These are phyloP conservation scores for Merluccius polli DNA, from an alignment of 2,797 vertebrate species.

Conservation along the genomic window DNA sequence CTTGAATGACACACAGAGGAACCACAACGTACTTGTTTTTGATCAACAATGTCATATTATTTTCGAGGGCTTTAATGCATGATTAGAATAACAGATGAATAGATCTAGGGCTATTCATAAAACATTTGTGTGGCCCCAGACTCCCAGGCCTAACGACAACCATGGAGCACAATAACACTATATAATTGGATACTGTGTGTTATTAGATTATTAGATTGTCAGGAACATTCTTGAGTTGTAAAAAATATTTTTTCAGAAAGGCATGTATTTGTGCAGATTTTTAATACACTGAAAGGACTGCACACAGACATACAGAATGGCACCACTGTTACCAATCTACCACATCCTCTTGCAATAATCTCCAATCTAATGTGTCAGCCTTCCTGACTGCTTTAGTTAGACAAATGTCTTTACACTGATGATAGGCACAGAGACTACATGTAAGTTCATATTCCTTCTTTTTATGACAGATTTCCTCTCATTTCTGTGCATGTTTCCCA, in stretches of 20 bases:
- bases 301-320: too few relatives aligned
- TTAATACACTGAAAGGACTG: neutral
- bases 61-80: too few relatives aligned
- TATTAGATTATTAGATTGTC: neutral
- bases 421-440: neutral
- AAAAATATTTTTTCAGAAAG: neutral
- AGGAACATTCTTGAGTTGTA: neutral
- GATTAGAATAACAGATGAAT: too few relatives aligned
- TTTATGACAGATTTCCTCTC: neutral
- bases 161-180: neutral
- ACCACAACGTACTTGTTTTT: too few relatives aligned
- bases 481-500: neutral
- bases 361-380: neutral
- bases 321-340: neutral
- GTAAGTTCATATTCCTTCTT: neutral
- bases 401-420: neutral
- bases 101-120: too few relatives aligned
- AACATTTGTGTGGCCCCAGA: too few relatives aligned
- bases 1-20: too few relatives aligned
- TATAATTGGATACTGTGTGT: neutral
- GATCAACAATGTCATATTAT: too few relatives aligned
- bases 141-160: too few relatives aligned
- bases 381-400: neutral
- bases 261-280: neutral
- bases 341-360: neutral